phyloP scores from a whole-genome alignment of 2,888 invertebrate species.

The Andrena camellia region DNA sequence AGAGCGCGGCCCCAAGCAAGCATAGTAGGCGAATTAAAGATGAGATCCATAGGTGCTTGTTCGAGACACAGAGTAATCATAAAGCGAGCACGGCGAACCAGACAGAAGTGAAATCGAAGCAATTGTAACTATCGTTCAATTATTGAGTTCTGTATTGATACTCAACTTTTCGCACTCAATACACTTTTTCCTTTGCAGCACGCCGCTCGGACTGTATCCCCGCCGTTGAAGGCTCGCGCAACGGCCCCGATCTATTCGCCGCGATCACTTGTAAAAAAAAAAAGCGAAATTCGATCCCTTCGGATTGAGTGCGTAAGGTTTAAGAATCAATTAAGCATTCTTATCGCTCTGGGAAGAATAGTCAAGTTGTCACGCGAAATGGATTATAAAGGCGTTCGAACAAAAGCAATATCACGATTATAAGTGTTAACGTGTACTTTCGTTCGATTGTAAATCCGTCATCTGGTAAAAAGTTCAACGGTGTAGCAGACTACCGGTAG shows the following conservation, averaged over 20 bases:
- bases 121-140: slow-evolving; percentile 55
- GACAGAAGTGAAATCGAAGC: slow-evolving; percentile 45
- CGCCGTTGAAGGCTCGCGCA: background rate
- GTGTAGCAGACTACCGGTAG: slow-evolving; percentile 23
- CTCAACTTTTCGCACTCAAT: slow-evolving; percentile 49
- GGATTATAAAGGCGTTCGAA: slow-evolving; percentile 9
- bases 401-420: slow-evolving; percentile 16
- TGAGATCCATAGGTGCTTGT: slow-evolving; percentile 57
- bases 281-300: background rate
- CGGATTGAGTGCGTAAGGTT: slow-evolving; percentile 39
- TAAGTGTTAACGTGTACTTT: slow-evolving; percentile 29
- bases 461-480: slow-evolving; percentile 27
- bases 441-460: slow-evolving; percentile 49
- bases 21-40: slow-evolving; percentile 54
- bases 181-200: background rate
- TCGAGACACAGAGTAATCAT: slow-evolving; percentile 53
- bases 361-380: slow-evolving; percentile 9
- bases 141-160: slow-evolving; percentile 50
- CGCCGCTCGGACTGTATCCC: background rate
- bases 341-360: slow-evolving; percentile 39
- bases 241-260: background rate
- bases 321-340: slow-evolving; percentile 44
- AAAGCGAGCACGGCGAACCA: slow-evolving; percentile 42
- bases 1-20: slow-evolving; percentile 49
- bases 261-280: background rate